These are phyloP conservation scores for Catharus bicknelli DNA, from an alignment of 2,113 vertebrate species.

Conservation along the genomic window DNA sequence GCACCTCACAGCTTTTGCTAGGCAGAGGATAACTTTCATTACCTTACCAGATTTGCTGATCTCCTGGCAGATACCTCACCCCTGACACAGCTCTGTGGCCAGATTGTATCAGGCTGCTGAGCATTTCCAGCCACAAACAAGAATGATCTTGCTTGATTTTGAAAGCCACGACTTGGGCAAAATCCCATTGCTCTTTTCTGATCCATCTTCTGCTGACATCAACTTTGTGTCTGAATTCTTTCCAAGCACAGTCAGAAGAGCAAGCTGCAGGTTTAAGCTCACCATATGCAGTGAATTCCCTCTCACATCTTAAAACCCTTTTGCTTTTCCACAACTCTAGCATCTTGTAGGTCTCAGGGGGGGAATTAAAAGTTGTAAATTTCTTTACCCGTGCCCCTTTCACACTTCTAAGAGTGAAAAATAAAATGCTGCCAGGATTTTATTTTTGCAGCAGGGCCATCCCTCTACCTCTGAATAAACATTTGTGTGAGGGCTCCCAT, in stretches of 20 bases:
- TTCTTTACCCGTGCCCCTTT: slow-evolving; percentile 11
- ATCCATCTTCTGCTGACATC: not conserved
- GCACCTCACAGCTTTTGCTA: slow-evolving; percentile 3
- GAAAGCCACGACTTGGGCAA: not conserved
- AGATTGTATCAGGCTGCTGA: not conserved
- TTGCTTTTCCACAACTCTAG: not conserved
- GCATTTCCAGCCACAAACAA: not conserved
- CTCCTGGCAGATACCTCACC: not conserved
- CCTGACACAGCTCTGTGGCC: not conserved
- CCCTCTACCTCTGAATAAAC: slow-evolving; percentile 59
- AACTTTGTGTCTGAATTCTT: not conserved
- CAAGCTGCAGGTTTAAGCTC: slow-evolving; percentile 1
- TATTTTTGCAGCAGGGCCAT: slow-evolving; percentile 17
- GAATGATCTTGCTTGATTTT: not conserved
- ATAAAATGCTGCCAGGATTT: slow-evolving; percentile 31
- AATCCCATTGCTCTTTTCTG: slow-evolving; percentile 1
- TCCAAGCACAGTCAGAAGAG: not conserved
- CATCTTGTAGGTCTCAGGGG: slow-evolving; percentile 12
- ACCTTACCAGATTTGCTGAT: slow-evolving; percentile 15
- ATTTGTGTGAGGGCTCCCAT: slow-evolving; percentile 33
- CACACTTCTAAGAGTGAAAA: slow-evolving; percentile 49
- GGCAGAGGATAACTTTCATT: slow-evolving; percentile 30
- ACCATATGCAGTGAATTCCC: not conserved
- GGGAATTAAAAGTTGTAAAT: slow-evolving; percentile 30
- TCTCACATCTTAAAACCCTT: not conserved